These are phyloP conservation scores for Noctua fimbriata DNA, from an alignment of 2,888 invertebrate genomes.

Conservation along the genomic window DNA sequence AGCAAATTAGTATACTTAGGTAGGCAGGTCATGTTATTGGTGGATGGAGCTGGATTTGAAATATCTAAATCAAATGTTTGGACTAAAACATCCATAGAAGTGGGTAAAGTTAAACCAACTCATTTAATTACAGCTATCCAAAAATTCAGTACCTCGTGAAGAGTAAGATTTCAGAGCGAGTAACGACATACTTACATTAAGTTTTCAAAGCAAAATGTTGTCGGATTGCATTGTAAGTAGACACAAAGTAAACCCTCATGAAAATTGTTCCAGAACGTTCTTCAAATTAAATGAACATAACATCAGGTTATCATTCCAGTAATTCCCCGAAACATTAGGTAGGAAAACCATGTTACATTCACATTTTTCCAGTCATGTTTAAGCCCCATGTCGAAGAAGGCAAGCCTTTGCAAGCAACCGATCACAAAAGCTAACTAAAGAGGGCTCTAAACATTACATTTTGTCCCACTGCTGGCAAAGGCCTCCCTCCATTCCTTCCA, in stretches of 20 bases:
- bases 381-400: not conserved
- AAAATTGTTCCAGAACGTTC: not conserved
- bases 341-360: not conserved
- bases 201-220: slow-evolving; percentile 15
- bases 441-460: too few relatives aligned
- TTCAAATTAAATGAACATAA: not conserved
- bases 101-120: not conserved
- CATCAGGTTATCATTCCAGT: not conserved
- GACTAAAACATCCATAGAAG: not conserved
- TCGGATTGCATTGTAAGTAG: not conserved
- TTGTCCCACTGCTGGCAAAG: too few relatives aligned
- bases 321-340: too few relatives aligned
- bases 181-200: not conserved
- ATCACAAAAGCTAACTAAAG: not conserved
- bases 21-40: not conserved
- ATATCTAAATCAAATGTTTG: not conserved
- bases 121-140: not conserved
- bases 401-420: too few relatives aligned
- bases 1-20: not conserved
- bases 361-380: too few relatives aligned
- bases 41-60: not conserved
- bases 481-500: too few relatives aligned
- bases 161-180: not conserved
- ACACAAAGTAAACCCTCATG: not conserved
- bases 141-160: not conserved